Percentiles rank a stretch among this genome's conserved stretches.
Conservation (phyloP, 2,888 invertebrate genomes). For the Epirrhoe alternata region DNA sequence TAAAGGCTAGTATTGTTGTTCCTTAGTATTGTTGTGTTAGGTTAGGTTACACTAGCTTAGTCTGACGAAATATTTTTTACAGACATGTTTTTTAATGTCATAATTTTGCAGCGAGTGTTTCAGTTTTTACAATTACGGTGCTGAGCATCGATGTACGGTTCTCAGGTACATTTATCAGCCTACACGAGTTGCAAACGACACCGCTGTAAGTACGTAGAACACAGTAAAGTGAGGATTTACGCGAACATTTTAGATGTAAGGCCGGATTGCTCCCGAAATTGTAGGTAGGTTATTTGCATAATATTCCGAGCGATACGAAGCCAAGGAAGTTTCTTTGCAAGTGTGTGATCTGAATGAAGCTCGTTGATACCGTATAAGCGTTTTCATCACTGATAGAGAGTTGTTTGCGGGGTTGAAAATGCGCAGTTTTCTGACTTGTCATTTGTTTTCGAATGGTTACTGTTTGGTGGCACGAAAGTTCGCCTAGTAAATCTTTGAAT, state of each 20-base stretch:
- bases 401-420: neutral
- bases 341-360: slow-evolving; percentile 53
- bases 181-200: slow-evolving; percentile 6
- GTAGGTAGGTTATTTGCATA: slow-evolving; percentile 65
- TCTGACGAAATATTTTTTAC: too few relatives aligned
- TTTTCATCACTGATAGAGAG: slow-evolving; percentile 7
- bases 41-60: too few relatives aligned
- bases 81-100: neutral
- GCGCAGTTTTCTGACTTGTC: neutral
- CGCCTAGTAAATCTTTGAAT: too few relatives aligned
- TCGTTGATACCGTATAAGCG: slow-evolving; percentile 46
- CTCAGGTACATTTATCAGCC: slow-evolving; percentile 3
- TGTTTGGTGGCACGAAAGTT: neutral
- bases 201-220: slow-evolving; percentile 3
- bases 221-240: slow-evolving; percentile 54
- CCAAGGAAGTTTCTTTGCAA: slow-evolving; percentile 55
- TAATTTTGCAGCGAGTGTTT: neutral
- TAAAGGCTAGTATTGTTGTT: too few relatives aligned
- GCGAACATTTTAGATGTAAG: slow-evolving; percentile 57
- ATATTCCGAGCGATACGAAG: slow-evolving; percentile 59
- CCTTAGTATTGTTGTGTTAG: too few relatives aligned
- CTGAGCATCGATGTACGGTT: neutral
- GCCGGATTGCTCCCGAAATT: slow-evolving; percentile 54
- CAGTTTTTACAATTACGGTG: neutral
- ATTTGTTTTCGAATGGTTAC: neutral